Evolutionary conservation across 2,113 vertebrate species (phyloP).

Genomic region (Tetrao urogallus): DNA sequence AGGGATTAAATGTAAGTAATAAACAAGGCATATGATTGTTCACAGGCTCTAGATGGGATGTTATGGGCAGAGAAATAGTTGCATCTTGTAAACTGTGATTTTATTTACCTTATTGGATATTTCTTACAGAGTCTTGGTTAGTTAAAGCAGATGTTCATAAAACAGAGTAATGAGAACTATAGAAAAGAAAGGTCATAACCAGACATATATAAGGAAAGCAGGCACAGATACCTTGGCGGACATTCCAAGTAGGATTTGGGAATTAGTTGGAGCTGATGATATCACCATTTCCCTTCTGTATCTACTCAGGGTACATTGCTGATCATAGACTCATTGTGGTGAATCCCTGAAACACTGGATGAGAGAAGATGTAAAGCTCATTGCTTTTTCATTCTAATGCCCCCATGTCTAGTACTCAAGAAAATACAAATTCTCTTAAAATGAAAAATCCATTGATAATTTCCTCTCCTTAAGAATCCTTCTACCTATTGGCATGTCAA

Average conservation of each 20-base stretch:
- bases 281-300: not conserved
- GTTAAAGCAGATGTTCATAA: conserved; percentile 41
- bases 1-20: conserved; percentile 3
- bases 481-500: not conserved
- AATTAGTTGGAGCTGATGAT: not conserved
- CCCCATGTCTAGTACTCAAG: not conserved
- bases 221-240: not conserved
- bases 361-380: not conserved
- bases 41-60: not conserved
- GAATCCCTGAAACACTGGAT: not conserved
- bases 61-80: not conserved
- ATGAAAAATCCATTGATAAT: not conserved
- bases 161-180: not conserved
- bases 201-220: not conserved
- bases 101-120: conserved; percentile 4
- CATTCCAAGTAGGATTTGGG: not conserved
- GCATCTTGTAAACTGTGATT: not conserved
- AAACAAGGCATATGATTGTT: conserved; percentile 31
- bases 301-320: not conserved
- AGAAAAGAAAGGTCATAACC: not conserved
- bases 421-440: not conserved
- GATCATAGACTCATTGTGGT: not conserved
- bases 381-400: not conserved
- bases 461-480: not conserved
- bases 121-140: conserved; percentile 12